phyloP scores from a whole-genome alignment of 2,797 vertebrate genomes.

The Scarus forsteni region DNA sequence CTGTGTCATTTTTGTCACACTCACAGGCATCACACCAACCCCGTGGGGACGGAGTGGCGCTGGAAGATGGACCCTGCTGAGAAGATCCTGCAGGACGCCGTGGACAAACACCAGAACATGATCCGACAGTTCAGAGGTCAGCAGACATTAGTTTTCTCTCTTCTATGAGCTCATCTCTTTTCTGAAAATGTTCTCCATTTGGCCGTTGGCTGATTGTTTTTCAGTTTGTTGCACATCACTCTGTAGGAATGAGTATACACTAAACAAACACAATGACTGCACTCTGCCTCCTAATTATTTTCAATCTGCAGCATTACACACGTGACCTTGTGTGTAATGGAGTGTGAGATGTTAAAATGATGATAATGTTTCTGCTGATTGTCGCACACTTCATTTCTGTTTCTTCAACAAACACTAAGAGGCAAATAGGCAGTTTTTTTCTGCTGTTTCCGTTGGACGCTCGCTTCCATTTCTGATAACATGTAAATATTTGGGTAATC shows the following conservation, averaged over 20 bases:
- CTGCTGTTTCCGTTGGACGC: not conserved
- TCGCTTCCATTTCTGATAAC: constrained; percentile 2
- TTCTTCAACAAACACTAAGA: constrained; percentile 12
- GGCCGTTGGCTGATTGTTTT: not conserved
- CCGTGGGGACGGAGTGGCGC: constrained; percentile 94
- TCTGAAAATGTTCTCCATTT: not conserved
- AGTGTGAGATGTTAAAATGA: constrained; percentile 20
- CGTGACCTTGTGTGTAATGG: constrained; percentile 13
- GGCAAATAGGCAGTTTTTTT: not conserved
- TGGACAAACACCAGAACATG: constrained; percentile 93
- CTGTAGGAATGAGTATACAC: not conserved
- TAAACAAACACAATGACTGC: not conserved
- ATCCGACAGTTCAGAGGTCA: constrained; percentile 95
- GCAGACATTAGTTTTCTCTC: not conserved
- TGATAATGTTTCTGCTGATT: constrained; percentile 18
- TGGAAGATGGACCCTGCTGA: constrained; percentile 97
- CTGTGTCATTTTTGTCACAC: not conserved
- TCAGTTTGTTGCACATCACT: not conserved
- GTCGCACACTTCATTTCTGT: constrained; percentile 15
- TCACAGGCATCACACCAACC: constrained; percentile 95
- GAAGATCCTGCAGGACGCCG: constrained; percentile 89
- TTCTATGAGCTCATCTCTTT: not conserved
- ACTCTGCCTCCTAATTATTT: not conserved
- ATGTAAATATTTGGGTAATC: not conserved
- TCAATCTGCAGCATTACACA: constrained; percentile 1